A percentile compares a stretch with the other conserved stretches of the same genome.
Evolutionary conservation across 2,888 invertebrate species (phyloP).

Genomic region (Sesia apiformis): DNA sequence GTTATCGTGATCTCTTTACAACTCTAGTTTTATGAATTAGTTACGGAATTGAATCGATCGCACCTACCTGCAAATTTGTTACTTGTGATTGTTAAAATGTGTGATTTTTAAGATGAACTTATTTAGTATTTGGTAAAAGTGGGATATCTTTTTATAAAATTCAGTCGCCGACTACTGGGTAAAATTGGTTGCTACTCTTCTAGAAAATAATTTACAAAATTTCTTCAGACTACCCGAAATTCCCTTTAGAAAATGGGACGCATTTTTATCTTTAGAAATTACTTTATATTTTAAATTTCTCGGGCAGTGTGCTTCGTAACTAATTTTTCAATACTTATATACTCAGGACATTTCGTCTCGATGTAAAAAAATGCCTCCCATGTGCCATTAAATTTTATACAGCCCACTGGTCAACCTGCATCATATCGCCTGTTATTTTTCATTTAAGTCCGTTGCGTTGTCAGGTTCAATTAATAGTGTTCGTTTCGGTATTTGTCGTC

Average conservation of each 20-base stretch:
- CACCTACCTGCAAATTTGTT: constrained; percentile 33
- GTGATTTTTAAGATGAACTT: constrained; percentile 56
- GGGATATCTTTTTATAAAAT: constrained; percentile 64
- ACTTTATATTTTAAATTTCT: constrained; percentile 14
- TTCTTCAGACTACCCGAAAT: constrained; percentile 40
- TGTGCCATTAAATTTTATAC: constrained; percentile 60
- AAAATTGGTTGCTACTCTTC: constrained; percentile 56
- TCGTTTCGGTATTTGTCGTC: constrained; percentile 26
- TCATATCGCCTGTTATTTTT: constrained; percentile 23
- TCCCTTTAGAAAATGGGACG: constrained; percentile 34
- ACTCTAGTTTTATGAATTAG: constrained; percentile 48
- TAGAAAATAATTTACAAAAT: constrained; percentile 65
- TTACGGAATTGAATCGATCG: constrained; percentile 38
- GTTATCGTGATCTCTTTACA: constrained; percentile 44
- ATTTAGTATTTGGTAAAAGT: constrained; percentile 51
- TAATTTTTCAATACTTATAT: constrained; percentile 18
- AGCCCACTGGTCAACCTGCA: constrained; percentile 55
- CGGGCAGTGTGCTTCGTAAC: constrained; percentile 53
- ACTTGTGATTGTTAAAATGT: constrained; percentile 33
- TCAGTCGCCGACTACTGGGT: constrained; percentile 69
- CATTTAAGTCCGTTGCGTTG: constrained; percentile 48
- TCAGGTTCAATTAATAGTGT: constrained; percentile 26
- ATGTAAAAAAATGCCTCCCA: constrained; percentile 61
- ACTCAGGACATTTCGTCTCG: constrained; percentile 27
- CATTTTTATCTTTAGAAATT: constrained; percentile 16